phyloP scores from a whole-genome alignment of 23 tunicate species.

The Halocynthia roretzi region DNA sequence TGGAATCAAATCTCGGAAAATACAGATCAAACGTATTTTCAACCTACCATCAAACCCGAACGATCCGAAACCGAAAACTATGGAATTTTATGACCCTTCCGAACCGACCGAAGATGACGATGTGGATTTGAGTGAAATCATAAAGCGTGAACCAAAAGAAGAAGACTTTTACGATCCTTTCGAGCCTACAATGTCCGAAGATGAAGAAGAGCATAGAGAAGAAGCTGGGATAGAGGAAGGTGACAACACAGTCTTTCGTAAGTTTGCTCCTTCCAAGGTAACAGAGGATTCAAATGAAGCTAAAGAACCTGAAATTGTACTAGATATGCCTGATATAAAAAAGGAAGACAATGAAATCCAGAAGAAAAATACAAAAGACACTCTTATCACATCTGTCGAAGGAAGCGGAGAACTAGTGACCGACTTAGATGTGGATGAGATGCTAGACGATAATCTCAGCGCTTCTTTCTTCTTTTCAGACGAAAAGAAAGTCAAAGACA shows the following conservation, averaged over 20 bases:
- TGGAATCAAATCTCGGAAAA: slow-evolving; percentile 21
- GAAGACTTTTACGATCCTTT: slow-evolving; percentile 66
- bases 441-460: neutral
- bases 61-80: neutral
- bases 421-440: neutral
- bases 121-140: neutral
- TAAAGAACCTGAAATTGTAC: neutral
- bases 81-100: slow-evolving; percentile 44
- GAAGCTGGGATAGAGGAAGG: neutral
- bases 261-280: neutral
- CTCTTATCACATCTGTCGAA: neutral
- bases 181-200: slow-evolving; percentile 76
- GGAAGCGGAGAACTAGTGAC: neutral
- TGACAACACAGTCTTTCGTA: too few species aligned
- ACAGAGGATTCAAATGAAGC: neutral
- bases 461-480: neutral
- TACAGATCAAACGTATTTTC: slow-evolving; percentile 45
- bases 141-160: slow-evolving; percentile 15
- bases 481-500: too few species aligned
- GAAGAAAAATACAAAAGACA: neutral
- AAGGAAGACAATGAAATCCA: neutral
- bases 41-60: slow-evolving; percentile 33
- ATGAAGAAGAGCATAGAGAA: slow-evolving; percentile 32
- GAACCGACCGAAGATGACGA: slow-evolving; percentile 36
- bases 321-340: neutral